Conservation (phyloP, 1,140 invertebrate species). For the Vollenhovia emeryi region DNA sequence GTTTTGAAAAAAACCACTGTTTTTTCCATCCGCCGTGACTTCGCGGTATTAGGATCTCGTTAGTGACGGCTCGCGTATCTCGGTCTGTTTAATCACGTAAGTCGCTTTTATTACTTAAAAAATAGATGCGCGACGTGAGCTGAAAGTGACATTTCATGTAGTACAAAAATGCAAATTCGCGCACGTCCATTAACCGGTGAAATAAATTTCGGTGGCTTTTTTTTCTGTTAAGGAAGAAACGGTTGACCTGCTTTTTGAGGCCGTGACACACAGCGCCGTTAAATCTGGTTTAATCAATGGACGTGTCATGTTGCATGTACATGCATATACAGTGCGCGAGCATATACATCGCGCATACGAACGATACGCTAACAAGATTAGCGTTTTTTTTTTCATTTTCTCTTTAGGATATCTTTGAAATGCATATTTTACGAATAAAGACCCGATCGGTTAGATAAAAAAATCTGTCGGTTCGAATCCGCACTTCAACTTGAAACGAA, state of each 20-base stretch:
- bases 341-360: not conserved
- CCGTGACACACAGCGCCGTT: slow-evolving; percentile 43
- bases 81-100: not conserved
- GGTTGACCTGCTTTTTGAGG: slow-evolving; percentile 48
- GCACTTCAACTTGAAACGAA: not conserved
- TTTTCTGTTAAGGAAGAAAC: slow-evolving; percentile 32
- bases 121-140: not conserved
- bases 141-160: slow-evolving; percentile 22
- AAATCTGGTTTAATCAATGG: slow-evolving; percentile 52
- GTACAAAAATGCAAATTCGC: slow-evolving; percentile 38
- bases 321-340: not conserved
- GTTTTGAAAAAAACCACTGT: not conserved
- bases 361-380: not conserved
- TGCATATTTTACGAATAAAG: not conserved
- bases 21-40: not conserved
- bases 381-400: not conserved
- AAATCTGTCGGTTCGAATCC: not conserved
- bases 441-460: not conserved
- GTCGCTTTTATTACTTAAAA: slow-evolving; percentile 8
- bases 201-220: slow-evolving; percentile 37
- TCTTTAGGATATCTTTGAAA: not conserved
- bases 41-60: not conserved
- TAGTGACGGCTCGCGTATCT: not conserved
- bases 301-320: slow-evolving; percentile 11
- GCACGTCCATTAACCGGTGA: slow-evolving; percentile 19